Evolutionary conservation across 2,113 vertebrate genomes (phyloP).

Genomic region (Acrocephalus kingi): DNA sequence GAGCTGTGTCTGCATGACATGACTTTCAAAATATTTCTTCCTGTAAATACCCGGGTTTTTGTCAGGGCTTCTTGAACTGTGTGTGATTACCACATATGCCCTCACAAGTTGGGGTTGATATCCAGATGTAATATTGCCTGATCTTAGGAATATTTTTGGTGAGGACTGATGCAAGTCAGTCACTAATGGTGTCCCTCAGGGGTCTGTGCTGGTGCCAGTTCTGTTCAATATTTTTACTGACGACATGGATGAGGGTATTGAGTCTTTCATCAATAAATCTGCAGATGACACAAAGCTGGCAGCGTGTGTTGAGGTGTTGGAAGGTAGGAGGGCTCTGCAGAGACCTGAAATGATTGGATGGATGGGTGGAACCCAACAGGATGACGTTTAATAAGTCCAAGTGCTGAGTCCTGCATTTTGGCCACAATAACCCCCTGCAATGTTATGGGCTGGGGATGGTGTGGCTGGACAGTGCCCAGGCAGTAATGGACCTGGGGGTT

Average conservation of each 20-base stretch:
- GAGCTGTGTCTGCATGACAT: neutral
- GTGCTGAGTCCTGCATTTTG: neutral
- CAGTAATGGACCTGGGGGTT: neutral
- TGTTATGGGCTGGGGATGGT: fast-evolving
- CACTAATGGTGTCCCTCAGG: neutral
- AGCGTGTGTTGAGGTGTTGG: fast-evolving
- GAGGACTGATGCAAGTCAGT: neutral
- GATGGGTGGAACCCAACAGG: neutral
- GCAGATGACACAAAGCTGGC: neutral
- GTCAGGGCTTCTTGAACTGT: neutral
- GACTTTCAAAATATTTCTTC: neutral
- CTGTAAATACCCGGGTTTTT: neutral
- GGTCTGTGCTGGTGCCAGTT: neutral
- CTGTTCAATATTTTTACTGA: neutral
- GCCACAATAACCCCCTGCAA: too few species aligned
- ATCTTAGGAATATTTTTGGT: neutral
- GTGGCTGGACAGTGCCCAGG: neutral
- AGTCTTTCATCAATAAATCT: neutral
- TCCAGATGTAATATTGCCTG: neutral
- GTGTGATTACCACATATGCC: neutral
- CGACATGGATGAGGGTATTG: neutral
- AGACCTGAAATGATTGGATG: neutral
- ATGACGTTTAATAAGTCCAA: too few species aligned
- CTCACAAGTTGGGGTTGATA: neutral
- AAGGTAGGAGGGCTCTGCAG: neutral